Conservation (phyloP, 2,113 vertebrate species). For the Paracyprichromis sp. region DNA sequence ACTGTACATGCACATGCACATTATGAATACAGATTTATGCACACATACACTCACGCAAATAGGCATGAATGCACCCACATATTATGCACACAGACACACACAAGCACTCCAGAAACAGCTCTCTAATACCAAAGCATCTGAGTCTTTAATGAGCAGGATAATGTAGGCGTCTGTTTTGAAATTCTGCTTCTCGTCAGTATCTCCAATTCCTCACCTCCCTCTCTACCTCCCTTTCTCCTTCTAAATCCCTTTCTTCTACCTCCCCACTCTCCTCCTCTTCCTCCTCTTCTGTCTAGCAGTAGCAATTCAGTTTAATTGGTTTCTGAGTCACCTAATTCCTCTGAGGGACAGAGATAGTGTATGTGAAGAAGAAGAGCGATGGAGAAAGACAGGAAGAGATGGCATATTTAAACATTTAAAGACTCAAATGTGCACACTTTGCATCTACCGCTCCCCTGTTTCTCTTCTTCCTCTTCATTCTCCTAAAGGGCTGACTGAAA, state of each 20-base stretch:
- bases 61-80: not conserved
- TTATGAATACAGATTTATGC: not conserved
- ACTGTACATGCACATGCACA: constrained; percentile 7
- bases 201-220: constrained; percentile 2
- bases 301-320: constrained; percentile 61
- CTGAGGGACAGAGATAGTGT: not conserved
- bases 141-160: constrained; percentile 44
- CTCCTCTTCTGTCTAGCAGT: constrained; percentile 42
- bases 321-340: constrained; percentile 58
- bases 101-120: constrained; percentile 7
- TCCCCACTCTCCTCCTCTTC: constrained; percentile 12
- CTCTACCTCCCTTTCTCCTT: not conserved
- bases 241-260: constrained; percentile 30
- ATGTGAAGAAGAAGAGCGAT: not conserved
- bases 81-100: not conserved
- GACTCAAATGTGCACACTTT: not conserved
- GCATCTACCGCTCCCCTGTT: not conserved
- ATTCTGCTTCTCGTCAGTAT: constrained; percentile 22
- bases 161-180: constrained; percentile 44
- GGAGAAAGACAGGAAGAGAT: not conserved
- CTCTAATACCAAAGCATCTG: constrained; percentile 11
- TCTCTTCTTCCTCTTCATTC: not conserved
- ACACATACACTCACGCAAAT: not conserved
- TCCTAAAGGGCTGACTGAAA: not conserved
- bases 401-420: constrained; percentile 30